Conservation (phyloP, 2,797 vertebrate genomes). For the Sciurus carolinensis region DNA sequence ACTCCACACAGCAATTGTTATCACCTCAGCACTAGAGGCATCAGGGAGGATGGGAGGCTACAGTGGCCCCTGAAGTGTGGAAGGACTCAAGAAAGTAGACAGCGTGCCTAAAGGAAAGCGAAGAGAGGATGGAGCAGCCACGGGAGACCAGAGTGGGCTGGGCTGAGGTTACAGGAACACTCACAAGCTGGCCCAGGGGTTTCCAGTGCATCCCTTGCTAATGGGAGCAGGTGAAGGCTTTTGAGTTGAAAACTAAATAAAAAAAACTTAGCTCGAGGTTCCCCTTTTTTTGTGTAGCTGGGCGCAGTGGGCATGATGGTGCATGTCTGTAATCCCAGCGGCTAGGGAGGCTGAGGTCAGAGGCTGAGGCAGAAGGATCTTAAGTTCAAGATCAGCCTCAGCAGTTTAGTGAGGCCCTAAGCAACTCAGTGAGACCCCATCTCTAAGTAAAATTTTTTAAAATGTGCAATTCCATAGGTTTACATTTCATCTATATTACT, state of each 20-base stretch:
- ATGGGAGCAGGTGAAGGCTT: neutral
- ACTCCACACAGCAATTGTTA: neutral
- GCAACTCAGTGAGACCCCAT: too few relatives aligned
- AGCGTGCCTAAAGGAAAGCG: neutral
- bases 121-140: neutral
- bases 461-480: neutral
- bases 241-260: conserved; percentile 45
- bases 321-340: too few relatives aligned
- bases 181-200: neutral
- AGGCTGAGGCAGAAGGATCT: too few relatives aligned
- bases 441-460: too few relatives aligned
- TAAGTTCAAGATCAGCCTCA: too few relatives aligned
- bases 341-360: too few relatives aligned
- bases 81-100: neutral
- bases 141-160: rapidly evolving
- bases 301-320: too few relatives aligned
- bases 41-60: neutral
- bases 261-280: neutral
- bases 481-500: neutral
- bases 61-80: neutral
- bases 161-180: neutral
- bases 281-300: neutral
- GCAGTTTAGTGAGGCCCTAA: too few relatives aligned
- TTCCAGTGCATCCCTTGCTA: neutral
- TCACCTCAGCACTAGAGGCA: neutral